Conservation (phyloP, 2,797 vertebrate species). For the Champsocephalus esox region DNA sequence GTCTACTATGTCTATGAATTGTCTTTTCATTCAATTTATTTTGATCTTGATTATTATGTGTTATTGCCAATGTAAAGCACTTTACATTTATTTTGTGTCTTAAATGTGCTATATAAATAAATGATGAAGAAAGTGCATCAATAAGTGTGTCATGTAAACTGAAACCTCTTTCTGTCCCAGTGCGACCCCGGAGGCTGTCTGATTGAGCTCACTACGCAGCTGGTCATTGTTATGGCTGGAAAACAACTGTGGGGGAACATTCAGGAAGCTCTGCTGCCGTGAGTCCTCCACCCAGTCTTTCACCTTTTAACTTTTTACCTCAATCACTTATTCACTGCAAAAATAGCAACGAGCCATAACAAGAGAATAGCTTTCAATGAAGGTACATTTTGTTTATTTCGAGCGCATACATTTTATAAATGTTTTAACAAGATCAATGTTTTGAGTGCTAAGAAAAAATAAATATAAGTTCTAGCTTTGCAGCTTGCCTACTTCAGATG, state of each 20-base stretch:
- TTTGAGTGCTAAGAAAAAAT: not conserved
- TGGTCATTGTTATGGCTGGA: slow-evolving; percentile 95
- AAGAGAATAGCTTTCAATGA: not conserved
- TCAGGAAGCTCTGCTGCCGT: slow-evolving; percentile 95
- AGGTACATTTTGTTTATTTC: not conserved
- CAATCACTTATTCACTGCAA: no score
- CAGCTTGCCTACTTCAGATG: not conserved
- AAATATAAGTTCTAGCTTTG: not conserved
- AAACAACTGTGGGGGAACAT: slow-evolving; percentile 96
- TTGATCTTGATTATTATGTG: no score
- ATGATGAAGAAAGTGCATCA: not conserved
- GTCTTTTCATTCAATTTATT: no score
- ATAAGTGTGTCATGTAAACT: not conserved
- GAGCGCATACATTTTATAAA: not conserved
- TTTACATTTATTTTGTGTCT: no score
- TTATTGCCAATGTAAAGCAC: no score
- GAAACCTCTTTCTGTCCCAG: slow-evolving; percentile 69
- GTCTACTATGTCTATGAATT: no score
- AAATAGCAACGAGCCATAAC: not conserved
- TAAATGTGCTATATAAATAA: no score
- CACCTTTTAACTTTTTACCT: not conserved
- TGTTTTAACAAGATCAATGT: not conserved
- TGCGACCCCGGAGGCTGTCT: slow-evolving; percentile 95
- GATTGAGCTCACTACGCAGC: slow-evolving; percentile 95
- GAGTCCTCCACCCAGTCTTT: slow-evolving; percentile 72